Conservation (phyloP, 1,140 invertebrate genomes). For the Penaeus vannamei region DNA sequence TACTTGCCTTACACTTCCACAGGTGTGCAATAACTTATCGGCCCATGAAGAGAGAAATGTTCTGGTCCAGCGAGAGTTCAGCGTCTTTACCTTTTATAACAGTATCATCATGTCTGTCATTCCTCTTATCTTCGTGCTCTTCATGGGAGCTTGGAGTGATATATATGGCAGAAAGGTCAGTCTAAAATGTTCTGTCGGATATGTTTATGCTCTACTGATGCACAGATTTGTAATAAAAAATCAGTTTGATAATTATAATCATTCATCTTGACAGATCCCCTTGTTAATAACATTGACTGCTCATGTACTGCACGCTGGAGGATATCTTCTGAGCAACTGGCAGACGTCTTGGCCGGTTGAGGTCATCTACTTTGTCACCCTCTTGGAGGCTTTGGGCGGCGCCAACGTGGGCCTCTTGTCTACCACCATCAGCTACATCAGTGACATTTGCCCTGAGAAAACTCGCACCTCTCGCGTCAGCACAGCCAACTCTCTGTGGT, state of each 20-base stretch:
- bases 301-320: slow-evolving; percentile 47
- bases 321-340: slow-evolving; percentile 57
- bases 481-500: slow-evolving; percentile 63
- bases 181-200: background rate
- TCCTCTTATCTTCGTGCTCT: slow-evolving; percentile 53
- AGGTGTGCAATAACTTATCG: slow-evolving; percentile 41
- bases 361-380: slow-evolving; percentile 46
- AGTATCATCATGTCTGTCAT: slow-evolving; percentile 53
- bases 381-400: slow-evolving; percentile 59
- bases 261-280: slow-evolving; percentile 39
- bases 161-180: slow-evolving; percentile 53
- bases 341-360: slow-evolving; percentile 55
- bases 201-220: background rate
- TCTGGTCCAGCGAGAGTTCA: slow-evolving; percentile 52
- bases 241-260: background rate
- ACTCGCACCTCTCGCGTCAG: slow-evolving; percentile 50
- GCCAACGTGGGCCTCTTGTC: slow-evolving; percentile 56
- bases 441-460: slow-evolving; percentile 53
- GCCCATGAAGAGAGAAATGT: slow-evolving; percentile 38
- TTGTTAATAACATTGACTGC: slow-evolving; percentile 48
- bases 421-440: slow-evolving; percentile 60
- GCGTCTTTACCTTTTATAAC: slow-evolving; percentile 57
- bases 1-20: no score
- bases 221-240: background rate
- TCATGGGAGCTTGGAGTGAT: slow-evolving; percentile 62